A percentile compares a stretch with the other conserved stretches of the same genome.
Evolutionary conservation across 2,113 vertebrate genomes (phyloP).

Genomic region (Alethe castanea): DNA sequence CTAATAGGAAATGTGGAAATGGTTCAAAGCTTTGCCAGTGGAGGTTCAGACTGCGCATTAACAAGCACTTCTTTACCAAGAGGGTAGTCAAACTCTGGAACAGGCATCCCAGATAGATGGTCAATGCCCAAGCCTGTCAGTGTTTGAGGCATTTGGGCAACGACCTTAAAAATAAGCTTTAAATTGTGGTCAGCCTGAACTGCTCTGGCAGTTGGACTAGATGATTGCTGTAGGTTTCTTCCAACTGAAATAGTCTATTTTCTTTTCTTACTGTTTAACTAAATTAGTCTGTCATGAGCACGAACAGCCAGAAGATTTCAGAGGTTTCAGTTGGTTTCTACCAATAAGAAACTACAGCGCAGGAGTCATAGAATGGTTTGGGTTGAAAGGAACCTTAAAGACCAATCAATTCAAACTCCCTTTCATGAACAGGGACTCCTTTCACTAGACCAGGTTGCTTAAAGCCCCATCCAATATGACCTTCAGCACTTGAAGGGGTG

Average conservation of each 20-base stretch:
- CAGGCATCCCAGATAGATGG: neutral
- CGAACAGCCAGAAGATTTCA: neutral
- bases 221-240: neutral
- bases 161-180: neutral
- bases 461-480: neutral
- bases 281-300: neutral
- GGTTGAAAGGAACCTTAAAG: neutral
- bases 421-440: neutral
- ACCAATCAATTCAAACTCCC: neutral
- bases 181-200: neutral
- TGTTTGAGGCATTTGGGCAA: neutral
- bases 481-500: neutral
- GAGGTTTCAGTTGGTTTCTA: neutral
- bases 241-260: neutral
- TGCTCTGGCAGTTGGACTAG: neutral
- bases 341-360: neutral
- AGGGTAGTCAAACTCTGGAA: fast-evolving
- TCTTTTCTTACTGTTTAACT: neutral
- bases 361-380: neutral
- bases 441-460: neutral
- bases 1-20: fast-evolving
- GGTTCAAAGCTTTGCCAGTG: neutral
- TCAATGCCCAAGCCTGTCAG: neutral
- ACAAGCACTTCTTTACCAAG: neutral
- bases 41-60: neutral